These are phyloP conservation scores for Cassiopea xamachana DNA, from an alignment of 30 jellyfish, hydroid and myxozoan species.

Conservation along the genomic window DNA sequence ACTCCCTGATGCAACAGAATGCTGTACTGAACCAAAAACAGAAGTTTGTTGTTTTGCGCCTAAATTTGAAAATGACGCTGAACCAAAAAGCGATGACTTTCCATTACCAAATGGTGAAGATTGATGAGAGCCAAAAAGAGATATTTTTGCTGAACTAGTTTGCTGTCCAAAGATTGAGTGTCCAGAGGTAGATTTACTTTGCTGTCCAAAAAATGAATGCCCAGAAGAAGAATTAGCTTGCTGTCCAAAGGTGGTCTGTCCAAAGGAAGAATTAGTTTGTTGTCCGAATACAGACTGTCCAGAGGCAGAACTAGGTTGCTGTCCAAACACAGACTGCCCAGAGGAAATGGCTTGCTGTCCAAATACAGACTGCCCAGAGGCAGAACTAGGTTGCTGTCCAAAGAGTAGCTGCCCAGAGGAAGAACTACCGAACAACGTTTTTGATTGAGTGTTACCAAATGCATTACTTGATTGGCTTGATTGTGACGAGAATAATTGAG, in stretches of 20 bases:
- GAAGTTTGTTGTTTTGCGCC: constrained; percentile 9
- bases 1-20: not conserved
- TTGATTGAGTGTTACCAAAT: constrained; percentile 21
- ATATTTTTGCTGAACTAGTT: not conserved
- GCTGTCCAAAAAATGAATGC: too few species aligned
- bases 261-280: not conserved
- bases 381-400: too few species aligned
- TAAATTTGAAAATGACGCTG: constrained; percentile 15
- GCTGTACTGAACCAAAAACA: constrained; percentile 28
- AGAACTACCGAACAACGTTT: constrained; percentile 26
- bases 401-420: not conserved
- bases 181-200: not conserved
- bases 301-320: not conserved
- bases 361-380: constrained; percentile 23
- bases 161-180: constrained; percentile 38
- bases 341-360: not conserved
- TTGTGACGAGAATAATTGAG: constrained; percentile 43
- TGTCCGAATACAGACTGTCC: constrained; percentile 44
- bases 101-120: constrained; percentile 22
- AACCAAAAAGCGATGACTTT: constrained; percentile 18
- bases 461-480: constrained; percentile 16
- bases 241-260: too few species aligned
- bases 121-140: constrained; percentile 27
- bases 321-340: too few species aligned
- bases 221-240: too few species aligned